Percentiles rank a stretch among this genome's conserved stretches.
Conservation (phyloP, 2,888 invertebrate genomes). For the Apamea sordens region DNA sequence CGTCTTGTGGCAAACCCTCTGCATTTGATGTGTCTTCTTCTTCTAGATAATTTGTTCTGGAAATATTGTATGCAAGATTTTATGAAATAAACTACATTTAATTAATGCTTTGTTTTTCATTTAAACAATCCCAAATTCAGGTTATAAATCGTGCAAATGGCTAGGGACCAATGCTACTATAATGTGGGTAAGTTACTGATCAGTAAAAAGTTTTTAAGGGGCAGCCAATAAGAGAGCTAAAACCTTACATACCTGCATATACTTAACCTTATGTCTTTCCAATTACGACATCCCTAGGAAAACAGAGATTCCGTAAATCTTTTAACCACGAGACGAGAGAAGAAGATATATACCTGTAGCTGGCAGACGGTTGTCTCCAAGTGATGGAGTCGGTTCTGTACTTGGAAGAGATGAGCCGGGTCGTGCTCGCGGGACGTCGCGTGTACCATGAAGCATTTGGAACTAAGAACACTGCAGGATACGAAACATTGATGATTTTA, state of each 20-base stretch:
- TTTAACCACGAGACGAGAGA: not conserved
- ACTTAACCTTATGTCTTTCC: not conserved
- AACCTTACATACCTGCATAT: too few species aligned
- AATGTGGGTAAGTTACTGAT: not conserved
- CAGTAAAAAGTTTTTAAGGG: not conserved
- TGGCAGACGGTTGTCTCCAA: constrained; percentile 62
- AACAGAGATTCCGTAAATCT: not conserved
- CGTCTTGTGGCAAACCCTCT: constrained; percentile 20
- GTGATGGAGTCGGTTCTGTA: constrained; percentile 54
- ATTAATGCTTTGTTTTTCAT: constrained; percentile 2
- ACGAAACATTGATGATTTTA: not conserved
- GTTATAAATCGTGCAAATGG: not conserved
- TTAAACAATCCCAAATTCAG: not conserved
- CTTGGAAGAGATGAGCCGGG: constrained; percentile 8
- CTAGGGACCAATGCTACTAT: not conserved
- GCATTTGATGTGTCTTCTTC: constrained; percentile 25
- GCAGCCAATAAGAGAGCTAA: not conserved
- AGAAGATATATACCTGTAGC: constrained; percentile 50
- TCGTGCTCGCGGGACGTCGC: constrained; percentile 8
- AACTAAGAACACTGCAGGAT: constrained; percentile 52
- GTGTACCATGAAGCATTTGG: constrained; percentile 53
- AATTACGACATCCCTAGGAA: not conserved
- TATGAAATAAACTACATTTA: constrained; percentile 5
- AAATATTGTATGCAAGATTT: constrained; percentile 9
- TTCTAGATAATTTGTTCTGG: constrained; percentile 43